Evolutionary conservation across 2,888 invertebrate genomes (phyloP).

Genomic region (Congeria kusceri): DNA sequence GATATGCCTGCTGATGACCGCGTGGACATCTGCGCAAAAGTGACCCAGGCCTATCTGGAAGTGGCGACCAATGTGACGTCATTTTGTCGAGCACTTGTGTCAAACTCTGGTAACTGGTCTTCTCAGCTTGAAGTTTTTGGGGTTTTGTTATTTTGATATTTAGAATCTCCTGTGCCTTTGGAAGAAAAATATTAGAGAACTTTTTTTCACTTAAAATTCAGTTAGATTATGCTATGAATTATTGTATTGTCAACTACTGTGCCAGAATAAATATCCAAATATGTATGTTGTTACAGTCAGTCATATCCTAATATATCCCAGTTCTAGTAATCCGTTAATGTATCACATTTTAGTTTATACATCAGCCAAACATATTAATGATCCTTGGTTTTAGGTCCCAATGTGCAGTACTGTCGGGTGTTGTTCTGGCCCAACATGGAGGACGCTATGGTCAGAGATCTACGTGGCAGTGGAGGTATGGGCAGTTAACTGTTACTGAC

Average conservation of each 20-base stretch:
- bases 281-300: no score
- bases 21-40: conserved; percentile 68
- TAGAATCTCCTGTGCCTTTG: no score
- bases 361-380: neutral
- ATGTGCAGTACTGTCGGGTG: conserved; percentile 73
- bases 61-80: conserved; percentile 82
- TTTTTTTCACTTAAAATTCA: no score
- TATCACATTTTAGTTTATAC: no score
- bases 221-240: no score
- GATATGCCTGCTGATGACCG: conserved; percentile 62
- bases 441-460: conserved; percentile 75
- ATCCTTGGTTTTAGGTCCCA: conserved; percentile 55
- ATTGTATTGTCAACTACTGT: no score
- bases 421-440: conserved; percentile 82
- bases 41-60: conserved; percentile 78
- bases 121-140: no score
- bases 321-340: no score
- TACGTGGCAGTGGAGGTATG: conserved; percentile 71
- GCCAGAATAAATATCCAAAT: no score
- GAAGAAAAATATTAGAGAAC: no score
- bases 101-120: conserved; percentile 69
- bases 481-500: neutral
- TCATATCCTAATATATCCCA: no score
- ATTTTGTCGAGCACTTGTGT: conserved; percentile 80
- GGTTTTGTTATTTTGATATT: no score